Base-by-base conservation (phyloP, 2,888 invertebrate species). In the Dione juno region DNA sequence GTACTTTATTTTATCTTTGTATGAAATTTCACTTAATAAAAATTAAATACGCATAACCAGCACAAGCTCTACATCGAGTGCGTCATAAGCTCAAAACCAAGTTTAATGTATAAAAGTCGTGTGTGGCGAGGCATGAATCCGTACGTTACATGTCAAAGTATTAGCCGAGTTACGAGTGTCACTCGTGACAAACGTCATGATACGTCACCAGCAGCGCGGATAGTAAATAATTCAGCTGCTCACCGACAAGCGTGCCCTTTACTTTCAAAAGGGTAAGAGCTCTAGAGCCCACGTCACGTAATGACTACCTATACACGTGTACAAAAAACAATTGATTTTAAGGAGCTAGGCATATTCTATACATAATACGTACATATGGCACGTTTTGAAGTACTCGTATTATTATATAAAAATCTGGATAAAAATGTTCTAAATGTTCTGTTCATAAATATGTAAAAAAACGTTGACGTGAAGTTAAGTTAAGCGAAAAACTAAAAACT, bases 141-240 rank as follows among this genome's bases (percentile, higher is more conserved):
- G 64, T 40, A 66, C 50, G 59, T 48, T 21, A 19, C 37, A 37
- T 63, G 63, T 63, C 63, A 68, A 68, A 68, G 63, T 63, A 68
- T 68, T 53, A 68, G 53, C 53, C 45, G 54, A 68, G 58, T 71
- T 58, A 71, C 54, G 65, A 59, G 48, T 67, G 70, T 67, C 71
- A 74, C 66, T 78, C 76, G 77, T 79, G 82, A 82, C 83, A 82
- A 82, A 82, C 80, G 82, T 84, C 84, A 79, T 75, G 71, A 81
- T 80, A 80, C 75, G 77, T 79, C 79, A 76, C 78, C 79, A 77
- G 76, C 79, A 77, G 76, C 81, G 79, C 76, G 76, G 72, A 74
- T 78, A 77, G 83, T 90, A 83, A 90, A 89, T 90, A 86, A 90
- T 90, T 90, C 89, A 89, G 76, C 74, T 78, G 74, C 75, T 75